phyloP scores from a whole-genome alignment of 1,140 invertebrate genomes.

The Heterodera carotae region DNA sequence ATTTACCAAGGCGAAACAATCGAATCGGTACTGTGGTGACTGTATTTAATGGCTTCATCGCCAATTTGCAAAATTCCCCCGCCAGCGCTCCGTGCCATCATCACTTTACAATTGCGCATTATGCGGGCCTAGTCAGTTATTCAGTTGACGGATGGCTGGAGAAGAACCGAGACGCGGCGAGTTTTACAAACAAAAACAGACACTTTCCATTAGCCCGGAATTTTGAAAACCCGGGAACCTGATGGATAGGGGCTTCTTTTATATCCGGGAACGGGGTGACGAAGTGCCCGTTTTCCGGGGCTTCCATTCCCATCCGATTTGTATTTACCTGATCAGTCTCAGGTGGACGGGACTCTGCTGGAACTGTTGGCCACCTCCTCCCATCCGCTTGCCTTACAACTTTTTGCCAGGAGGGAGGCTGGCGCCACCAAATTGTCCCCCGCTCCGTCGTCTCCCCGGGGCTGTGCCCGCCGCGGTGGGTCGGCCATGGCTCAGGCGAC shows the following conservation, averaged over 20 bases:
- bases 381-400: slow-evolving; percentile 35
- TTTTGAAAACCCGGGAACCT: too few relatives aligned
- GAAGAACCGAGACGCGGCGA: slow-evolving; percentile 94
- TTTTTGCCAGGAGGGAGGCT: slow-evolving; percentile 30
- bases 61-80: too few relatives aligned
- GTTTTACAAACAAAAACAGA: background rate
- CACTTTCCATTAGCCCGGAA: too few relatives aligned
- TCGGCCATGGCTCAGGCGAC: slow-evolving; percentile 21
- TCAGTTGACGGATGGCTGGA: slow-evolving; percentile 97
- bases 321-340: too few relatives aligned
- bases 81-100: slow-evolving; percentile 66
- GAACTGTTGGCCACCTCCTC: slow-evolving; percentile 35
- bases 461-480: background rate
- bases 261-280: too few relatives aligned
- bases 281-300: too few relatives aligned
- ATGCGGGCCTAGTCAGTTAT: slow-evolving; percentile 92
- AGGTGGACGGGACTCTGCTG: slow-evolving; percentile 72
- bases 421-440: background rate
- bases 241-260: too few relatives aligned
- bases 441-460: background rate
- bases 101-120: slow-evolving; percentile 96
- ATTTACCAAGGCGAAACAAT: slow-evolving; percentile 60
- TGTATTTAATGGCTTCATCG: background rate
- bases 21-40: slow-evolving; percentile 38
- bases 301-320: too few relatives aligned